These are phyloP conservation scores for Grallaria varia DNA, from an alignment of 2,113 vertebrate genomes.

Conservation along the genomic window DNA sequence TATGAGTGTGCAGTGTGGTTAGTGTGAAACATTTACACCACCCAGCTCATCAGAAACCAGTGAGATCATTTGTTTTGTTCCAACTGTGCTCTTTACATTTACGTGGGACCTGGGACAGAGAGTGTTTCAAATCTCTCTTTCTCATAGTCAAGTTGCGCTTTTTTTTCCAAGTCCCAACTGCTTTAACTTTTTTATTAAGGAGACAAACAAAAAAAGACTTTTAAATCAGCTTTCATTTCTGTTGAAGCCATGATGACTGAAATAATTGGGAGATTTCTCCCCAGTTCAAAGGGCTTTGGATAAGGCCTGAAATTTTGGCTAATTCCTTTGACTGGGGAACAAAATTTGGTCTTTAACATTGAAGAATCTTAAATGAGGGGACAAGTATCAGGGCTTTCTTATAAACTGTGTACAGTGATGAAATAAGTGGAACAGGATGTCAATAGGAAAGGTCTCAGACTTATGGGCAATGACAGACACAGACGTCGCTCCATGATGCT, in stretches of 20 bases:
- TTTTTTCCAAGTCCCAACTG: neutral
- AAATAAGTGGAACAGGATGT: neutral
- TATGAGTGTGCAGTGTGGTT: constrained; percentile 28
- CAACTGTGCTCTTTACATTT: constrained; percentile 5
- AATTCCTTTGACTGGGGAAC: neutral
- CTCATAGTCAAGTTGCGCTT: neutral
- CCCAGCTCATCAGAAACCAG: constrained; percentile 48
- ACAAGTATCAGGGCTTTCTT: neutral
- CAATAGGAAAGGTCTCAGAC: neutral
- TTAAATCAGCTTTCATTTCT: neutral
- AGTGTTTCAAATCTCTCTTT: neutral
- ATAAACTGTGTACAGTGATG: neutral
- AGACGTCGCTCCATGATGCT: neutral
- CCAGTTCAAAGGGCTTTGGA: neutral
- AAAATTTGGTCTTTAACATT: neutral
- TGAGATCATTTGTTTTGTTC: constrained; percentile 46
- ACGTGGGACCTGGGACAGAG: neutral
- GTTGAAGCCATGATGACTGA: neutral
- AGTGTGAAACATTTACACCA: constrained; percentile 33
- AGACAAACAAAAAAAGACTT: neutral
- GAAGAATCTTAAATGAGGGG: neutral
- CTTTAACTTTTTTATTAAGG: neutral
- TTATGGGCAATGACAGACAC: neutral
- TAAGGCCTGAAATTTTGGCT: neutral
- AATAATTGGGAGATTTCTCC: neutral